Percentiles rank a stretch among this genome's conserved stretches.
These are phyloP conservation scores for Hedychridium roseum DNA, from an alignment of 2,888 invertebrate species.

Conservation along the genomic window DNA sequence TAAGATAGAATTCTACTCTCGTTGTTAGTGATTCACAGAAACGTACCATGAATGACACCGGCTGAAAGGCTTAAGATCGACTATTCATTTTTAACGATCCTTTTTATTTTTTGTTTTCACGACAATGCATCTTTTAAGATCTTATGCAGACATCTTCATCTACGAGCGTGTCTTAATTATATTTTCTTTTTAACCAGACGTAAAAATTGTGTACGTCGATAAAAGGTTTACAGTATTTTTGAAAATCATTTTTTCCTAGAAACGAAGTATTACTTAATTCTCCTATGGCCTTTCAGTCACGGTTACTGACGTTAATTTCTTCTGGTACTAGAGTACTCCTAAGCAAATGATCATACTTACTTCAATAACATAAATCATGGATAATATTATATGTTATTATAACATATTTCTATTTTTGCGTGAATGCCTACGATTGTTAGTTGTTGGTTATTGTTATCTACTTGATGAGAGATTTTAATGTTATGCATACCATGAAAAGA, in stretches of 20 bases:
- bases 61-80: conserved; percentile 40
- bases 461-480: conserved; percentile 60
- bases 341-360: conserved; percentile 51
- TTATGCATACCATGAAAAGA: conserved; percentile 51
- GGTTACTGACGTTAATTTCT: conserved; percentile 30
- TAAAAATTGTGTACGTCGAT: conserved; percentile 2
- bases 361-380: conserved; percentile 49
- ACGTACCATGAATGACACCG: conserved; percentile 32
- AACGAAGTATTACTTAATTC: neutral
- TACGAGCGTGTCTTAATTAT: no score
- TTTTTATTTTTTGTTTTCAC: no score
- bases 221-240: no score
- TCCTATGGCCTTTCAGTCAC: conserved; percentile 32
- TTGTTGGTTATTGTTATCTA: conserved; percentile 63
- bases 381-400: conserved; percentile 49
- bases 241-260: conserved; percentile 1
- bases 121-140: no score
- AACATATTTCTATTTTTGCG: conserved; percentile 60
- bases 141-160: no score
- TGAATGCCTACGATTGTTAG: conserved; percentile 61
- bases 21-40: conserved; percentile 46
- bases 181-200: no score
- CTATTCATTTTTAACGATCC: conserved; percentile 8
- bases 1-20: conserved; percentile 45
- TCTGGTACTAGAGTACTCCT: conserved; percentile 39